Conservation (phyloP, 1,140 invertebrate species). For the Scaptomyza graminum region DNA sequence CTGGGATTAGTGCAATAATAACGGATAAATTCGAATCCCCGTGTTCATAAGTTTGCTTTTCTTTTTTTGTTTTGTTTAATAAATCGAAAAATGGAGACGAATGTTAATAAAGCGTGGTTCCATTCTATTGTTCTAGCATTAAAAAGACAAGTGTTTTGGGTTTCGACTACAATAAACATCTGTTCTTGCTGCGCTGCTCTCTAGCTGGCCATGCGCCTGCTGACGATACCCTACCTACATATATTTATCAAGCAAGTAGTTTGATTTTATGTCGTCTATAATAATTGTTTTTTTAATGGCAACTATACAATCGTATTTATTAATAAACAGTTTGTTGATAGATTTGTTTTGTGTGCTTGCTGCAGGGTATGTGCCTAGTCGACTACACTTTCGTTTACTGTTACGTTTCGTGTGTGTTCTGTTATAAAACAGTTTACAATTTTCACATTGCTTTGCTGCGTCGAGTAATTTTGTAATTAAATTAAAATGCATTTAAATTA, state of each 20-base stretch:
- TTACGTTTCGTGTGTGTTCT: neutral
- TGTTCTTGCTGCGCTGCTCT: neutral
- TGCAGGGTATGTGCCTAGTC: neutral
- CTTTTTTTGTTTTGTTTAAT: neutral
- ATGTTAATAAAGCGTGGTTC: no score
- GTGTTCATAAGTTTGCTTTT: neutral
- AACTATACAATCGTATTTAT: no score
- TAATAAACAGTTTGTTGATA: neutral
- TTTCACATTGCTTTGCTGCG: neutral
- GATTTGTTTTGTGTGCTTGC: neutral
- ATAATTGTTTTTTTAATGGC: no score
- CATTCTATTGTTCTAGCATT: no score
- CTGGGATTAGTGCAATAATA: slow-evolving; percentile 84
- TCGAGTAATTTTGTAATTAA: neutral
- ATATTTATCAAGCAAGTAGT: neutral
- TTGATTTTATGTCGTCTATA: neutral
- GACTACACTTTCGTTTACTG: neutral
- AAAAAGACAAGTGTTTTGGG: neutral
- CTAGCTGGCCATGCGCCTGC: neutral
- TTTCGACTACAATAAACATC: neutral
- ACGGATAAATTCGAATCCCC: neutral
- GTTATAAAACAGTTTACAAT: neutral
- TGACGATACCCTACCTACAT: neutral
- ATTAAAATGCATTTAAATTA: neutral
- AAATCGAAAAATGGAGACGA: neutral